phyloP scores from a whole-genome alignment of 2,888 invertebrate species.

The Ochropleura leucogaster region DNA sequence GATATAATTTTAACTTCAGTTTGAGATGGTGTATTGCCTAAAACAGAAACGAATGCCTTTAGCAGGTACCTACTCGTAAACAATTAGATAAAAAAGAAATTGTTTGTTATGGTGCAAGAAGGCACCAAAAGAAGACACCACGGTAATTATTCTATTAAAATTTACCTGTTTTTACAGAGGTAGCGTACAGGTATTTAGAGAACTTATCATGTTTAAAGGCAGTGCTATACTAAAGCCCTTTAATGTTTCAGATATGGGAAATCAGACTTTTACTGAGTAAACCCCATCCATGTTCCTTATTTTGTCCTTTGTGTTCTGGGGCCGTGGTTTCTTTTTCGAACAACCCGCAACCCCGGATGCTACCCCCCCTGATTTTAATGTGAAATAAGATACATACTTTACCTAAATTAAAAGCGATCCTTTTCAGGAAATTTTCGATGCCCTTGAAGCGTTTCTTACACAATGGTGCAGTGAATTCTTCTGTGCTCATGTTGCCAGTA shows the following conservation, averaged over 20 bases:
- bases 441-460: slow-evolving; percentile 80
- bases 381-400: slow-evolving; percentile 40
- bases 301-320: no score
- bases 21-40: slow-evolving; percentile 85
- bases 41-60: slow-evolving; percentile 47
- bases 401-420: slow-evolving; percentile 64
- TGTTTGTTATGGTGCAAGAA: neutral
- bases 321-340: no score
- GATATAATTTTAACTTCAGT: slow-evolving; percentile 88
- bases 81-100: neutral
- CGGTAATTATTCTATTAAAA: no score
- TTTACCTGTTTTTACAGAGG: no score
- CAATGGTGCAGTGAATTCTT: slow-evolving; percentile 35
- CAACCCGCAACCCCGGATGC: no score
- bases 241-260: no score
- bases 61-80: neutral
- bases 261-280: no score
- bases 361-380: neutral
- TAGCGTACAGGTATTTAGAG: no score
- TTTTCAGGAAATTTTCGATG: slow-evolving; percentile 82
- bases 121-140: no score
- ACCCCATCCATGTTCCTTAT: no score
- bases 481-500: slow-evolving; percentile 69
- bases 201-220: no score
- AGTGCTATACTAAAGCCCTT: no score